Percentiles rank a stretch among this genome's conserved stretches.
phyloP scores from a whole-genome alignment of 2,888 invertebrate species.

The Rhagonycha fulva region DNA sequence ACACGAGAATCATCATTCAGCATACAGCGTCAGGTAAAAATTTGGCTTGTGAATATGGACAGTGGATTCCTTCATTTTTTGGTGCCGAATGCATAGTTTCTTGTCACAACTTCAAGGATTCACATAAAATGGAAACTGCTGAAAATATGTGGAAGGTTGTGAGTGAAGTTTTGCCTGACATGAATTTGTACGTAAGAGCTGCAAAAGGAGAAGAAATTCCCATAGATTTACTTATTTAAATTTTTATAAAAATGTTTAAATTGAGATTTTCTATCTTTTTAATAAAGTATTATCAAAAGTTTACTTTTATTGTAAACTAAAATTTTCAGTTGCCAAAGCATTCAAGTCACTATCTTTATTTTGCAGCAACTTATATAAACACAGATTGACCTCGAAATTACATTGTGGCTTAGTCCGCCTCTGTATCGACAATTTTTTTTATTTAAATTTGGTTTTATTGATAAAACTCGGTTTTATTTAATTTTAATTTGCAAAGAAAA shows the following conservation, averaged over 20 bases:
- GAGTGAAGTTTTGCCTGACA: slow-evolving; percentile 30
- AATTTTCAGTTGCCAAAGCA: too few species aligned
- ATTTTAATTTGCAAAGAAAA: too few species aligned
- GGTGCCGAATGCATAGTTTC: slow-evolving; percentile 46
- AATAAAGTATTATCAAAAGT: too few species aligned
- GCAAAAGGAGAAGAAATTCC: slow-evolving; percentile 48
- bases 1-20: slow-evolving; percentile 47
- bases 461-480: too few species aligned
- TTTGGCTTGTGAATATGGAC: slow-evolving; percentile 44
- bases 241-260: neutral
- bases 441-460: too few species aligned
- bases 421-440: too few species aligned
- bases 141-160: slow-evolving; percentile 41
- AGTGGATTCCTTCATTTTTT: slow-evolving; percentile 50
- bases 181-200: slow-evolving; percentile 44
- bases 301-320: too few species aligned
- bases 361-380: too few species aligned
- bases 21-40: slow-evolving; percentile 50
- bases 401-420: too few species aligned
- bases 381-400: too few species aligned
- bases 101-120: slow-evolving; percentile 37
- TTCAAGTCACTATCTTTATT: too few species aligned
- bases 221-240: slow-evolving; percentile 38
- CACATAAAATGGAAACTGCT: slow-evolving; percentile 40
- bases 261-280: too few species aligned